Evolutionary conservation across 2,888 invertebrate species (phyloP).

Genomic region (Corythucha ciliata): DNA sequence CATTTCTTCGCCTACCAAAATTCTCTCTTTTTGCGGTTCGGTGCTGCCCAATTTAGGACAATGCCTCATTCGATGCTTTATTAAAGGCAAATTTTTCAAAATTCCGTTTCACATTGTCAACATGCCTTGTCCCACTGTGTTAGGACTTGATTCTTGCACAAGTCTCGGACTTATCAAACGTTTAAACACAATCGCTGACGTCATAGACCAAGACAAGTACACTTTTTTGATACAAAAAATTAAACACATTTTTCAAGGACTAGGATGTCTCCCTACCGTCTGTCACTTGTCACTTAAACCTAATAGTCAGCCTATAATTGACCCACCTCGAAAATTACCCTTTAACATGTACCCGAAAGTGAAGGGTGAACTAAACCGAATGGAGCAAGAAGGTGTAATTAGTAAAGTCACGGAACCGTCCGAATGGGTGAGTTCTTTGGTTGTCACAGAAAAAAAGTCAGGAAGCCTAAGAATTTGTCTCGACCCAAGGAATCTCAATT

Average conservation of each 20-base stretch:
- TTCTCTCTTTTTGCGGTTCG: too few species aligned
- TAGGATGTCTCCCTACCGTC: not conserved
- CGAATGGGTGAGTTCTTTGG: slow-evolving; percentile 16
- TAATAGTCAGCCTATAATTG: slow-evolving; percentile 5
- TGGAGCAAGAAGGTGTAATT: slow-evolving; percentile 10
- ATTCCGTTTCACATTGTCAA: too few species aligned
- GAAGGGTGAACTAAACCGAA: slow-evolving; percentile 4
- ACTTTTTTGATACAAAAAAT: too few species aligned
- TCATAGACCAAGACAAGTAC: too few species aligned
- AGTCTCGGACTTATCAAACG: too few species aligned
- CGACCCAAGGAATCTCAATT: slow-evolving; percentile 14
- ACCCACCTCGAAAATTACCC: slow-evolving; percentile 13
- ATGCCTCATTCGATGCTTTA: too few species aligned
- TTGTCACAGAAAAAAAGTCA: not conserved
- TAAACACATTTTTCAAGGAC: slow-evolving; percentile 12
- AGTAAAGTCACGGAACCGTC: slow-evolving; percentile 10
- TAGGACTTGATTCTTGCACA: too few species aligned
- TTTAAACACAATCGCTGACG: too few species aligned
- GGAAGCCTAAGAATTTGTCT: slow-evolving; percentile 10
- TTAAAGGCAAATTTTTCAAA: too few species aligned
- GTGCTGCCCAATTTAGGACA: too few species aligned
- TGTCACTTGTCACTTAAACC: slow-evolving; percentile 7
- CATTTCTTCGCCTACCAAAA: too few species aligned
- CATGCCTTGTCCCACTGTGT: too few species aligned
- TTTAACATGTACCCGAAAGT: slow-evolving; percentile 10